Base-by-base conservation (phyloP, 2,888 invertebrate species). In the Hedychridium roseum region DNA sequence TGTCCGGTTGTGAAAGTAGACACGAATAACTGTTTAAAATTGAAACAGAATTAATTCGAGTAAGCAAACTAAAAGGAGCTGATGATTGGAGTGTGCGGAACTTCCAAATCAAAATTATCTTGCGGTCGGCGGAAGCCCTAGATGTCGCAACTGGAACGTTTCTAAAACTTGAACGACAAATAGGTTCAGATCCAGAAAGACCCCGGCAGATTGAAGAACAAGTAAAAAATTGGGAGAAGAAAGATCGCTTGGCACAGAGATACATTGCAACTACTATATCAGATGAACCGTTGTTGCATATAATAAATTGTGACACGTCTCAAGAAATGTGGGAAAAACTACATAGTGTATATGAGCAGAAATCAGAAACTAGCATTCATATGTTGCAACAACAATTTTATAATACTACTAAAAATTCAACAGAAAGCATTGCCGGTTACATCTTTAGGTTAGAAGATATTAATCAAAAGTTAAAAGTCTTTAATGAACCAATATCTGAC, bases 401-500 rank as follows among this genome's bases (percentile, higher is more conserved):
- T 9, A 4, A 23, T 6, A 6, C 4, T 23, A 23, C 4, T 6
- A 6, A 6, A 6, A 9, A 23, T 4, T 9, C 23, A 6, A 9
- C 5, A 6, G 5, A 6, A 9, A 9, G 9, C 5, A 23, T 23
- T 4, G 5, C 23, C 4, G 23, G 5, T 6, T 23, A 6, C 23
- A 6, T 23, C 5, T 23, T 9, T 23, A 23, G 9, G 23, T 23
- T 4, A 4, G n/a, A 7, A 36, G 20, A 36, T 6, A 17, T 36
- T 3, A 7, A 20, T 3, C 17, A 36, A 12, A 17, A 20, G 14
- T 36, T n/a, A 20, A 21, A 36, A 14, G 20, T 20, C 5, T 6
- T 23, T 4, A 51, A 48, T 35, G 57, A 63, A 26, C 26, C 47
- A 28, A 52, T 60, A 18, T 30, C 31, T 5, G 46, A 59, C 3